These are phyloP conservation scores for Pyralis farinalis DNA, from an alignment of 2,888 invertebrate species.

Conservation along the genomic window DNA sequence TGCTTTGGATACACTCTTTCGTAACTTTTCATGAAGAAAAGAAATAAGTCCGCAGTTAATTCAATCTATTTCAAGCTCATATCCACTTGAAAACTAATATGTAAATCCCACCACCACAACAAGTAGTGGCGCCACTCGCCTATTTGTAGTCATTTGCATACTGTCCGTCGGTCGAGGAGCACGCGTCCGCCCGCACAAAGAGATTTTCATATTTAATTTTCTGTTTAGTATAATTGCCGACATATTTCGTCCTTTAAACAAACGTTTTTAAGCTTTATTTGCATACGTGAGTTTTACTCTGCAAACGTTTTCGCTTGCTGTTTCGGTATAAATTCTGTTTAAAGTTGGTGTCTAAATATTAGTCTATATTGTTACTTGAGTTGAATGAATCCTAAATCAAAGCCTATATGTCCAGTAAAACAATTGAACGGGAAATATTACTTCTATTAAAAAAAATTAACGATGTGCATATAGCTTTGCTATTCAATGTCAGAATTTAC, in stretches of 20 bases:
- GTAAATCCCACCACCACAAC: conserved; percentile 19
- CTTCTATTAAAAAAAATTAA: no score
- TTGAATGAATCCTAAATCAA: no score
- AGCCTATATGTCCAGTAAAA: no score
- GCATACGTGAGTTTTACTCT: conserved; percentile 37
- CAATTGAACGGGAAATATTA: no score
- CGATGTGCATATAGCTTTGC: no score
- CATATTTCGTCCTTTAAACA: conserved; percentile 47
- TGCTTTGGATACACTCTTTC: no score
- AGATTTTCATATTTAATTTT: conserved; percentile 72
- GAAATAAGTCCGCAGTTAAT: no score
- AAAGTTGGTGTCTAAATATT: no score
- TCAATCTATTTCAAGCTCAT: conserved; percentile 10
- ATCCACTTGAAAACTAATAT: conserved; percentile 27
- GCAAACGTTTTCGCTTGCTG: conserved; percentile 8
- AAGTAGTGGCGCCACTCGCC: conserved; percentile 39
- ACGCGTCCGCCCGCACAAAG: conserved; percentile 40
- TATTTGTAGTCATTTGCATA: conserved; percentile 66
- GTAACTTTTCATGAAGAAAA: no score
- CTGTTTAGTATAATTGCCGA: conserved; percentile 65
- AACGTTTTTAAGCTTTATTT: conserved; percentile 40
- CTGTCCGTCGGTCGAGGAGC: conserved; percentile 32
- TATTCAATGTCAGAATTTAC: no score
- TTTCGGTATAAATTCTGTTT: conserved; percentile 14
- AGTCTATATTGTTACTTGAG: no score